Evolutionary conservation across 2,113 vertebrate genomes (phyloP).

Genomic region (Hymenochirus boettgeri): DNA sequence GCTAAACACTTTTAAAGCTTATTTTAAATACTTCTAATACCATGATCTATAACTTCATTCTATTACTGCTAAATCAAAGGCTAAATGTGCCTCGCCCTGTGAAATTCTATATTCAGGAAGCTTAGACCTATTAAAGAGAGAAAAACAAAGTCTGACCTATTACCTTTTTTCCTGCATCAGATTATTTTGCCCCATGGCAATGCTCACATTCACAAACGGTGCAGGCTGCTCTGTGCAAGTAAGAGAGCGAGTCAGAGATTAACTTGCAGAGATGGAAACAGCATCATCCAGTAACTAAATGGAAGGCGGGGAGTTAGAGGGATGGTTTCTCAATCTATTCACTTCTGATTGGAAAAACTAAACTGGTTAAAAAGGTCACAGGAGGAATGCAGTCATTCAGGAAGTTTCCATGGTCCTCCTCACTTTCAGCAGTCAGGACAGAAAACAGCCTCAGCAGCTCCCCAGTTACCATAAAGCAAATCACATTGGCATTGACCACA

Average conservation of each 20-base stretch:
- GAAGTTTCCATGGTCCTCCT: slow-evolving; percentile 45
- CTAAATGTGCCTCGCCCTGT: neutral
- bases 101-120: neutral
- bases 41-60: too few species aligned
- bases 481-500: too few species aligned
- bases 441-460: neutral
- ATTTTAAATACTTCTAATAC: too few species aligned
- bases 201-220: slow-evolving; percentile 17
- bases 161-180: slow-evolving; percentile 11
- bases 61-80: too few species aligned
- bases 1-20: too few species aligned
- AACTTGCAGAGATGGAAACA: slow-evolving; percentile 44
- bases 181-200: neutral
- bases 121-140: slow-evolving; percentile 53
- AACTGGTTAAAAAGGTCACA: slow-evolving; percentile 23
- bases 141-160: slow-evolving; percentile 17
- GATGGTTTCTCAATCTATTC: slow-evolving; percentile 23
- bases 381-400: slow-evolving; percentile 53
- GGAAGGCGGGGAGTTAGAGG: slow-evolving; percentile 22
- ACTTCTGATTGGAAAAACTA: slow-evolving; percentile 46
- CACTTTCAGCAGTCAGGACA: slow-evolving; percentile 42
- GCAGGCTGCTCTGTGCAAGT: neutral
- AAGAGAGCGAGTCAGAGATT: slow-evolving; percentile 39
- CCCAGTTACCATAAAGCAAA: too few species aligned
- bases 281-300: slow-evolving; percentile 39